Base-by-base conservation (phyloP, 2,888 invertebrate genomes). In the Deilephila porcellus region DNA sequence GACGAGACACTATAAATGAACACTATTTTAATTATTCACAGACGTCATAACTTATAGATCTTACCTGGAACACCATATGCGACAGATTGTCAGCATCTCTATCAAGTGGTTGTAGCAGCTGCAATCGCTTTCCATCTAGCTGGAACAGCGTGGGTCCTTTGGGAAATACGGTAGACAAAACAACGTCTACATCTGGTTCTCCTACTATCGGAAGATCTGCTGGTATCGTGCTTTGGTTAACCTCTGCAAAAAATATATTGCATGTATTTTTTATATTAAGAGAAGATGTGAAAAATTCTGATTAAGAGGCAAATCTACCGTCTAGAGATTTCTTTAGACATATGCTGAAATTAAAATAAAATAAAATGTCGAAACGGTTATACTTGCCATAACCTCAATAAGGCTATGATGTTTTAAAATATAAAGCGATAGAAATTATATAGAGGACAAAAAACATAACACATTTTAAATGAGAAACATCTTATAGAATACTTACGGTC, bases 1-100 rank as follows among this genome's bases (percentile, higher is more conserved):
- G 7, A 34, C 8, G 7, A 37, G 7, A 37, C 7, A 37, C 2
- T 8, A 7, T 2, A 37, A 37, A 37, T 37, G 11, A 37, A 8
- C 37, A 37, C 8, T 37, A 37, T 37, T 37, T 37, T 7, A 37
- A 37, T 37, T 37, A 37, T 37, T 37, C 7, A 37, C 2, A 7
- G 37, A 37, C 8, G 37, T 37, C 37, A 7, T 8, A 37, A 37
- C 8, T 37, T 7, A 37, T 11, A 14, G 45, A 45, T 17, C 3
- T 91, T 90, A 98, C 98, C 96, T 98, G 98, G 88, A 98, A 98
- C 45, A 98, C 97, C 91, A 98, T 97, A 92, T 98, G 98, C 74
- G 98, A 98, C 74, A 98, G 94, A 87, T 97, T 98, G 83, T 97
- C 97, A 73, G 96, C 97, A 91, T 98, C 98, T 83, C 98, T 96